Conservation (phyloP, 2,113 vertebrate species). For the Galemys pyrenaicus region DNA sequence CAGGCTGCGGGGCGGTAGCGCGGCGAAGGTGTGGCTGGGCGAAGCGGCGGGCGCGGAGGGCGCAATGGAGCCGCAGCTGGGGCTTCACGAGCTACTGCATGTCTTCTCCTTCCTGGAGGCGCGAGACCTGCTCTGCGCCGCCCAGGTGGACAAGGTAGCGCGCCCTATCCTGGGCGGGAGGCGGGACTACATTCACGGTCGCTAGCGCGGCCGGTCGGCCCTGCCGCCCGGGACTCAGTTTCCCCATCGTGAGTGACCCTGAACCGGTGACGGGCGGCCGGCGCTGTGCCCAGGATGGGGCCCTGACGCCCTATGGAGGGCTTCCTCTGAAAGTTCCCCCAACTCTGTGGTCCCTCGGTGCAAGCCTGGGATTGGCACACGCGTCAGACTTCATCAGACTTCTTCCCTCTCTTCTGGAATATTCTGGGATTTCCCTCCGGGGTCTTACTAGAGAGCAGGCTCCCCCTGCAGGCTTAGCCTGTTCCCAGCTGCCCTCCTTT, state of each 20-base stretch:
- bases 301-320: no score
- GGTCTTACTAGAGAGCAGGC: neutral
- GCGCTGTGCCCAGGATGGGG: neutral
- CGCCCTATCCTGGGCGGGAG: neutral
- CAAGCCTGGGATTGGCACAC: no score
- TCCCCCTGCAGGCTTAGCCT: neutral
- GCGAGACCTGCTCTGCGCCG: slow-evolving; percentile 64
- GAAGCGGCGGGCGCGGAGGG: neutral
- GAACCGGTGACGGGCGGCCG: neutral
- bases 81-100: slow-evolving; percentile 42
- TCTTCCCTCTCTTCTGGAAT: neutral
- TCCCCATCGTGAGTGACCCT: neutral
- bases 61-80: neutral
- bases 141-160: slow-evolving; percentile 76
- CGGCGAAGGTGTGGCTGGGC: neutral
- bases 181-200: neutral
- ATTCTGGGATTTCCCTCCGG: neutral
- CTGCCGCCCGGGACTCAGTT: neutral
- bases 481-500: no score
- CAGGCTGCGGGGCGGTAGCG: no score
- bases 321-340: neutral
- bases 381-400: no score
- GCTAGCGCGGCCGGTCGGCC: neutral
- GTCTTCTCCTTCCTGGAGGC: slow-evolving; percentile 74
- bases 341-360: no score